Evolutionary conservation across 2,888 invertebrate species (phyloP), one percentile per base, ranked within the genome.

Genomic region (Rhagophthalmus giganteus): DNA sequence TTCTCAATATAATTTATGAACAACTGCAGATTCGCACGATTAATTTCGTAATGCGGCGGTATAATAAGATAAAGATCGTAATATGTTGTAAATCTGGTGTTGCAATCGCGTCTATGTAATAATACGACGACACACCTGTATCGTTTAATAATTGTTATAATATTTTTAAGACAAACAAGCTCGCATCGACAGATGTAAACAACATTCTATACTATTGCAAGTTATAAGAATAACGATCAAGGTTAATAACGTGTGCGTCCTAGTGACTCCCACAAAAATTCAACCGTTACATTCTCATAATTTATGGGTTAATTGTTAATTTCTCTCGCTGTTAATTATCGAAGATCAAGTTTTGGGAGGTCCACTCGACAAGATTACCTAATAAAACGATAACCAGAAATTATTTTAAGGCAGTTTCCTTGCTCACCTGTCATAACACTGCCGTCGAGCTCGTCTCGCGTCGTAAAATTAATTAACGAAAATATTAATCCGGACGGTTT

Each of bases 11-110:
- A 10, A 5, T 14, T 6, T 14, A 40, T 24, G 32, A 26, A 27
- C 31, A 31, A 32, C 39, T 20, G 26, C 9, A 38, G 38, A 46
- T 38, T 46, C 46, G 46, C 48, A 40, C 48, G 48, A 48, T 48
- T 47, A 38, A 32, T 48, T 48, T 39, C 40, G 40, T 40, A 48
- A 48, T 34, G 25, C 40, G 34, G 24, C 28, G 34, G 10, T 34
- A 35, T 27, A 35, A 34, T 44, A 16, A 24, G 38, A 46, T 46
- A 46, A 46, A 39, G 46, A 46, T 46, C 38, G 11, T 16, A 39
- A n/a, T n/a, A n/a, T 32, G 38, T 16, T 34, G 39, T 30, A 47
- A 39, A 47, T 48, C 40, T 28, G 13, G 11, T 47, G n/a, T 39
- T 39, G 33, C 28, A 28, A 41, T 27, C 35, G 13, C 32, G 28